phyloP scores from a whole-genome alignment of 2,797 vertebrate genomes.

The Myiothlypis coronata region DNA sequence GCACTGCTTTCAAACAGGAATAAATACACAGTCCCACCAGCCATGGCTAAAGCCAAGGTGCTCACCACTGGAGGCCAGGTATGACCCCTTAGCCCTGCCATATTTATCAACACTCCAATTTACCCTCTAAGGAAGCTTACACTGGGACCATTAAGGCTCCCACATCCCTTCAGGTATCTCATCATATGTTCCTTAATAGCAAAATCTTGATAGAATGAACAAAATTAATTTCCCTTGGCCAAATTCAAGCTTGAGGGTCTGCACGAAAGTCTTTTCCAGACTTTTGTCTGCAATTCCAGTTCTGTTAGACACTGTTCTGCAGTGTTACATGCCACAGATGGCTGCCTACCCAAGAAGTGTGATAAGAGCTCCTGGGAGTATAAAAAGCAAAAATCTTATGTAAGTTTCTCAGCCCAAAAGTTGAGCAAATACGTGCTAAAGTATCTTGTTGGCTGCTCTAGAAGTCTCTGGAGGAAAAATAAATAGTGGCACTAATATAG shows the following conservation, averaged over 20 bases:
- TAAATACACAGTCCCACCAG: neutral
- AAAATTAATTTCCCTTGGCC: neutral
- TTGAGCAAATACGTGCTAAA: conserved; percentile 25
- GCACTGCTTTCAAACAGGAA: neutral
- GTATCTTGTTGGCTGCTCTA: neutral
- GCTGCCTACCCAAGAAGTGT: conserved; percentile 26
- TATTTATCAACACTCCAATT: neutral
- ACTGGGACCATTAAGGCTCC: neutral
- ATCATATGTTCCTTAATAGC: neutral
- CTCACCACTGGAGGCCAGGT: neutral
- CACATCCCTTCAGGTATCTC: neutral
- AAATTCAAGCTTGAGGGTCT: neutral
- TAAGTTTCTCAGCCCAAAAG: conserved; percentile 32
- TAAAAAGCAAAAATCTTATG: conserved; percentile 34
- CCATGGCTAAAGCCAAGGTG: neutral
- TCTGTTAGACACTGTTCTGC: conserved; percentile 15
- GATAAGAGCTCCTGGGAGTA: conserved; percentile 14
- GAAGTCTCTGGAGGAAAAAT: neutral
- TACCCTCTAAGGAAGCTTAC: neutral
- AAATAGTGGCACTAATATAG: neutral
- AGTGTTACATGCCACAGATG: conserved; percentile 16
- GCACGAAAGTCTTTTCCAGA: neutral
- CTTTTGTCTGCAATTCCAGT: neutral
- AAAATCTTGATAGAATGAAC: neutral
- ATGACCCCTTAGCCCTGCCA: neutral